Evolutionary conservation across 2,113 vertebrate species (phyloP), one percentile per base, ranked within the genome.

Genomic region (Lepus europaeus): DNA sequence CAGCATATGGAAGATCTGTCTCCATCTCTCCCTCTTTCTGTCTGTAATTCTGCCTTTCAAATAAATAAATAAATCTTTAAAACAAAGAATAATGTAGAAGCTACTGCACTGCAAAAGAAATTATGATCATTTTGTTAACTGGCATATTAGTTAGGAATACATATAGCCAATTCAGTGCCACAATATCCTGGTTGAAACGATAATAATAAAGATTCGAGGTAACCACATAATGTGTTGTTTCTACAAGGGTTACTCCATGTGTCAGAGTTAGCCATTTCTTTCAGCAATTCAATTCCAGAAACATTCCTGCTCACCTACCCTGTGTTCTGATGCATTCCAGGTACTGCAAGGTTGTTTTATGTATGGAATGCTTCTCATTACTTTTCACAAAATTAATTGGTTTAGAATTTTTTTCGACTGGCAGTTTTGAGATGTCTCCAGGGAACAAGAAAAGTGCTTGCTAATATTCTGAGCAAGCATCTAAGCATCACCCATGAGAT

Each of bases 221-320:
- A 79, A 49, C 14, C 90, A 11, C 23, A n/a, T 45, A 31, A 14
- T 25, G 12, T n/a, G 23, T 84, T 33, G 61, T 13, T 84, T 79
- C 14, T 33, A 72, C 63, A 74, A 86, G 9, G 72, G 61, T 68
- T 61, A 6, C 22, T 31, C 73, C 6, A 25, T 80, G 68, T 93
- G 10, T 8, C 98, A 98, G 27, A 97, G 97, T 23, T 98, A 95
- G 20, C 97, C 97, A 6, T 97, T 97, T 97, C 98, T 45, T 45
- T 98, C 1, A 74, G 14, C 93, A 6, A 69, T 6, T 20, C 69
- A 59, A 59, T 59, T 94, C 91, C 0, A 45, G 97, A 82, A 31
- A 4, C 19, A 53, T 9, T 29, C 17, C 23, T 78, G 31, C 31
- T 45, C 9, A 39, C 27, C 3, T 45, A 3, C 45, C 9, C 25